Conservation (phyloP, 2,888 invertebrate genomes). For the Ypsolopha scabrella region DNA sequence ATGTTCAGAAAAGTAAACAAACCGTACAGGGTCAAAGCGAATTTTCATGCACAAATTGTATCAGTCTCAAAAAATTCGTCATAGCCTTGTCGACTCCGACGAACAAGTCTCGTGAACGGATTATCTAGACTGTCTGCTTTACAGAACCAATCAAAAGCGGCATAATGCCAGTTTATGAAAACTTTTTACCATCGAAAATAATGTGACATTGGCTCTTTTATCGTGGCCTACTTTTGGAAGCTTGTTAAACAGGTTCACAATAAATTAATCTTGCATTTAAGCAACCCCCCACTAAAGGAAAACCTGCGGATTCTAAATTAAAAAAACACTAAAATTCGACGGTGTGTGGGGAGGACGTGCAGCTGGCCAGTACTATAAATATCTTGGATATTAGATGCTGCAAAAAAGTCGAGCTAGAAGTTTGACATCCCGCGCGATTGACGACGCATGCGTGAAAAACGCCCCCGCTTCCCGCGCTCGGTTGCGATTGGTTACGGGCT, state of each 20-base stretch:
- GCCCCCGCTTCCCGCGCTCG: slow-evolving; percentile 41
- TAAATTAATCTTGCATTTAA: background rate
- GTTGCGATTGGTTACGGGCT: slow-evolving; percentile 45
- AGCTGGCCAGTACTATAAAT: slow-evolving; percentile 15
- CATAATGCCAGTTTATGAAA: background rate
- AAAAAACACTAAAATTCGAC: background rate
- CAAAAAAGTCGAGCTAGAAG: slow-evolving; percentile 22
- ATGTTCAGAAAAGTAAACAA: no score
- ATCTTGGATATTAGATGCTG: slow-evolving; percentile 15
- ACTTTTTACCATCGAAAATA: background rate
- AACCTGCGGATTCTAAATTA: background rate
- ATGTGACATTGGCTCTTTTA: background rate
- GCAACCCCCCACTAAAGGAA: background rate
- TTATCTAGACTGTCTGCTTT: no score
- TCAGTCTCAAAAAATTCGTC: slow-evolving; percentile 13
- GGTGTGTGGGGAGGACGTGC: background rate
- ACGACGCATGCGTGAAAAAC: slow-evolving; percentile 29
- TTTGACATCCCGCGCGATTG: slow-evolving; percentile 21
- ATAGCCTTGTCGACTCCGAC: slow-evolving; percentile 32
- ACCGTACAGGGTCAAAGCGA: background rate
- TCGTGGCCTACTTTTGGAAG: slow-evolving; percentile 6
- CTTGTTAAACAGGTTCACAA: slow-evolving; percentile 3
- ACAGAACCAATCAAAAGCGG: no score
- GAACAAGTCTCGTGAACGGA: slow-evolving; percentile 3
- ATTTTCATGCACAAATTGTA: background rate